These are phyloP conservation scores for Zingel zingel DNA, from an alignment of 2,113 vertebrate genomes.

Conservation along the genomic window DNA sequence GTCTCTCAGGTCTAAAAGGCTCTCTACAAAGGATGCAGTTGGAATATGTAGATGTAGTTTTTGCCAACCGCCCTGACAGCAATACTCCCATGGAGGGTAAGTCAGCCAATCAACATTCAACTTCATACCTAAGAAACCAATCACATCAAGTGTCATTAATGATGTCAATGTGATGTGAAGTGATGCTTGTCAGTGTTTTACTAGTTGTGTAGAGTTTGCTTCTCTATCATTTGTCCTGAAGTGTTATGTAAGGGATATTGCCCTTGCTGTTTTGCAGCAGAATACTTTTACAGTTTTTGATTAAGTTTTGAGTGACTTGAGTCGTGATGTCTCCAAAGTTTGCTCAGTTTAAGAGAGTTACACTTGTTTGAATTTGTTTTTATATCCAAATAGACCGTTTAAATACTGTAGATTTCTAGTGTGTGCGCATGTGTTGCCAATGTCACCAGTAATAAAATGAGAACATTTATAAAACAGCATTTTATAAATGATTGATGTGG, in stretches of 20 bases:
- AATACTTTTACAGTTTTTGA: not conserved
- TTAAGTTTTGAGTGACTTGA: not conserved
- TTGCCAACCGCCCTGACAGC: constrained; percentile 96
- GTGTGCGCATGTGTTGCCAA: too few relatives aligned
- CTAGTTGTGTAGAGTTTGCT: too few relatives aligned
- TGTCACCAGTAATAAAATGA: too few relatives aligned
- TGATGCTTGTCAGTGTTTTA: not conserved
- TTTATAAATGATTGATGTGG: not conserved
- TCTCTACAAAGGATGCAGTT: constrained; percentile 97
- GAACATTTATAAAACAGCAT: too few relatives aligned
- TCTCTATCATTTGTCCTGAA: not conserved
- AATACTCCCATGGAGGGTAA: constrained; percentile 99
- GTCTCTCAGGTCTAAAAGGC: constrained; percentile 91
- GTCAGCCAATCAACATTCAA: constrained; percentile 58
- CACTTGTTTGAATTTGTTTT: too few relatives aligned
- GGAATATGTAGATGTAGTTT: constrained; percentile 98
- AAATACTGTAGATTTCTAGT: too few relatives aligned
- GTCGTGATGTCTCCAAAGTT: too few relatives aligned
- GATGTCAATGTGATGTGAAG: too few relatives aligned
- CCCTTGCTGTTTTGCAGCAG: not conserved
- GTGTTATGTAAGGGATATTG: too few relatives aligned
- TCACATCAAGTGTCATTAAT: not conserved
- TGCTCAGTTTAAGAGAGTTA: too few relatives aligned
- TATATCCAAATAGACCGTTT: too few relatives aligned
- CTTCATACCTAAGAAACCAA: not conserved